Base-by-base conservation (phyloP, 1,140 invertebrate genomes). In the Pseudomyrmex flavicornis region DNA sequence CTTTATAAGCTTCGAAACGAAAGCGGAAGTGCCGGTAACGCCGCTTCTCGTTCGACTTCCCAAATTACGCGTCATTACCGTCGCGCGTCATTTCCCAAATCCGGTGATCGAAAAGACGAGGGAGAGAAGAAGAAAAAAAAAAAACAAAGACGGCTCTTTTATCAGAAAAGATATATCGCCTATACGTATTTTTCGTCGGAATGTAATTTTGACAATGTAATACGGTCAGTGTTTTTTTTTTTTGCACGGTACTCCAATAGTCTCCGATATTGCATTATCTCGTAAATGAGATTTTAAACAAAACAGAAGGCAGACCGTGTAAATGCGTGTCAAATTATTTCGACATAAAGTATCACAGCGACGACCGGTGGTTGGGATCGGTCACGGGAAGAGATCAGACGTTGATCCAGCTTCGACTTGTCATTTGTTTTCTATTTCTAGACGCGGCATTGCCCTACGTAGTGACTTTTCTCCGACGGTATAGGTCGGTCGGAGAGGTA, bases 381-480 rank as follows among this genome's bases (percentile, higher is more conserved):
- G 82, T 65, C 54, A 50, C 58, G 48, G 50, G 50, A 59, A 69
- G 65, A 74, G 73, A 76, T 56, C 8, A 3, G 15, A 82, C 54
- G 62, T 72, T 74, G 73, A 85, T 59, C 80, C 54, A 83, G 65
- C 62, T 88, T 77, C 70, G 75, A 48, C 17, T 73, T 84, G 74
- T 88, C 88, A 88, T 91, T 90, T 90, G 88, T 90, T 91, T 90
- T 90, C 90, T 90, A 90, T 91, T 89, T 90, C 82, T 89, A 85
- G 69, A 76, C 82, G 48, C 62, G 74, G 65, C 17, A 59, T 76
- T 48, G 70, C 69, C 68, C 68, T 75, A 76, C 76, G 54, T 75
- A 82, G 85, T 75, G 89, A 90, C 77, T 90, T 89, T 90, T 90
- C 90, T 87, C 22, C 88, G 83, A 48, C 63, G 66, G 83, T 90